Percentiles rank a stretch among this genome's conserved stretches.
These are phyloP conservation scores for Actinia tenebrosa DNA, from an alignment of 64 coral and sea anemone genomes.

Conservation along the genomic window DNA sequence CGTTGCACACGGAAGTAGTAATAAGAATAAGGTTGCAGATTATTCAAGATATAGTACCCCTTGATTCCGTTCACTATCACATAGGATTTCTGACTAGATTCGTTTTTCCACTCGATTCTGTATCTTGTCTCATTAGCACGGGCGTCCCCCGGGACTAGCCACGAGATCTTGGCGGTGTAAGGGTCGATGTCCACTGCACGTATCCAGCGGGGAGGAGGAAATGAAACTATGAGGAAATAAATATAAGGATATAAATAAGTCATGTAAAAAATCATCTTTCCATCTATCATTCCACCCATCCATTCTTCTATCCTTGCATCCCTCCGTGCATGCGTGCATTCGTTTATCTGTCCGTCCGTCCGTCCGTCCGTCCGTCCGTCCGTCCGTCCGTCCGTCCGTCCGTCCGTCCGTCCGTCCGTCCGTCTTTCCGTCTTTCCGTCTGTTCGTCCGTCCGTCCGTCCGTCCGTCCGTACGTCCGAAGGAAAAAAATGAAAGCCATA, in stretches of 20 bases:
- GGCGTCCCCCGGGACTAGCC: slow-evolving; percentile 26
- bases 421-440: too few species aligned
- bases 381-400: too few species aligned
- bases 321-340: too few species aligned
- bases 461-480: too few species aligned
- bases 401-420: too few species aligned
- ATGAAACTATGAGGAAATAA: background rate
- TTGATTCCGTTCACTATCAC: slow-evolving; percentile 29
- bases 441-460: too few species aligned
- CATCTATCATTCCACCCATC: too few species aligned
- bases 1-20: slow-evolving; percentile 43
- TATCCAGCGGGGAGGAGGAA: slow-evolving; percentile 4
- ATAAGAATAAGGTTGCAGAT: slow-evolving; percentile 33
- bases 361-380: too few species aligned
- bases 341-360: too few species aligned
- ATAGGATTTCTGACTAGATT: slow-evolving; percentile 7
- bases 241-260: background rate
- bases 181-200: slow-evolving; percentile 14
- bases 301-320: too few species aligned
- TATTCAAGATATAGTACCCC: slow-evolving; percentile 3
- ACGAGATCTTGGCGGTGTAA: slow-evolving; percentile 21
- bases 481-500: too few species aligned
- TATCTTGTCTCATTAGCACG: slow-evolving; percentile 22
- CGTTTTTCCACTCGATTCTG: slow-evolving; percentile 21
- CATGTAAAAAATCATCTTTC: background rate